These are phyloP conservation scores for Siniperca chuatsi DNA, from an alignment of 2,113 vertebrate species.

Conservation along the genomic window DNA sequence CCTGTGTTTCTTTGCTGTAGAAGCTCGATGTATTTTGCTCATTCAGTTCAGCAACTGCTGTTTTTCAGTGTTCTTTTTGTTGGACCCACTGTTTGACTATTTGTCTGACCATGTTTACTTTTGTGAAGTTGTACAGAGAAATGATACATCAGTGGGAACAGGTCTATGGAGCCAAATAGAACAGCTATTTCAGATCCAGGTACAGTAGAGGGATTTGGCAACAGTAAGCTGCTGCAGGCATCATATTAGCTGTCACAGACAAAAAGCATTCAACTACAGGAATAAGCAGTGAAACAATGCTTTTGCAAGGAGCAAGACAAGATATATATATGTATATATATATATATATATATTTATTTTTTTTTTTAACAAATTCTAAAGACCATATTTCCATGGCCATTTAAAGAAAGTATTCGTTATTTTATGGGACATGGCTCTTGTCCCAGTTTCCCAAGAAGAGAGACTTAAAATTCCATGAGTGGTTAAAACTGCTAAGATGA, in stretches of 20 bases:
- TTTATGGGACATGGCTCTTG: background rate
- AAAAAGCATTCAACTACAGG: background rate
- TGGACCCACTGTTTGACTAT: background rate
- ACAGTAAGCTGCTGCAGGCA: background rate
- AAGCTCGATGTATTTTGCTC: background rate
- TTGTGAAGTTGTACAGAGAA: background rate
- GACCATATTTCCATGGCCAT: background rate
- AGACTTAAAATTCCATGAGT: background rate
- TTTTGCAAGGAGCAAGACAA: background rate
- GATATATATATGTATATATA: background rate
- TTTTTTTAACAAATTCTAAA: too few species aligned
- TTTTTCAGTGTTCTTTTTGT: background rate
- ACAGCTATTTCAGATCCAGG: constrained; percentile 25
- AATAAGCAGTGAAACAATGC: constrained; percentile 14
- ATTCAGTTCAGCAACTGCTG: background rate
- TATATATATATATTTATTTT: too few species aligned
- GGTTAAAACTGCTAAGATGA: background rate
- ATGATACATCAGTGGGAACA: background rate
- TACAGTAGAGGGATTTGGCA: constrained; percentile 1
- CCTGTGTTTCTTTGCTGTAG: background rate
- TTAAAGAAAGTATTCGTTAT: constrained; percentile 2
- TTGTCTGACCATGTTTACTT: background rate
- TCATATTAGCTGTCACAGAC: background rate
- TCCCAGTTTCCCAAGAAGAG: constrained; percentile 21
- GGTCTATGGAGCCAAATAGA: background rate